A percentile compares a stretch with the other conserved stretches of the same genome.
Conservation (phyloP, 2,797 vertebrate species). For the Hyperoplus immaculatus region DNA sequence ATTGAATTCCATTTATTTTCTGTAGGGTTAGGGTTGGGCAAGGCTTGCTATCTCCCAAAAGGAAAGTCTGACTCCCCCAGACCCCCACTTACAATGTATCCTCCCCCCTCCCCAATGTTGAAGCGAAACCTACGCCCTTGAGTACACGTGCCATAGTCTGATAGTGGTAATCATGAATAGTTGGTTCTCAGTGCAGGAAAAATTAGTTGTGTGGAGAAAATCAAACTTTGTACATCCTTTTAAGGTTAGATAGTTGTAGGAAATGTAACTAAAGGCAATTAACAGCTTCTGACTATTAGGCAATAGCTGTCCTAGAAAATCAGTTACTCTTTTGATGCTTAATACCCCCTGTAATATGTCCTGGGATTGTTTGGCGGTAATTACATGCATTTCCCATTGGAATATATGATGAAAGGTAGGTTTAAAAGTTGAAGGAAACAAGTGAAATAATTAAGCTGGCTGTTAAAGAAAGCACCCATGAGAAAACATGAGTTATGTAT, state of each 20-base stretch:
- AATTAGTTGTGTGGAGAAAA: neutral
- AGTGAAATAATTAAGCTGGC: constrained; percentile 15
- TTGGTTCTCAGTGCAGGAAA: neutral
- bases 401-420: neutral
- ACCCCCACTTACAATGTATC: too few species aligned
- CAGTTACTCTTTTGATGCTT: neutral
- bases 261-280: too few species aligned
- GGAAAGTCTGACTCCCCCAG: too few species aligned
- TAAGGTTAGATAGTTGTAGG: too few species aligned
- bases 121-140: too few species aligned
- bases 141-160: neutral
- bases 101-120: too few species aligned
- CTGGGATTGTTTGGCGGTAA: constrained; percentile 9
- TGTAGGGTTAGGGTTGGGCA: too few species aligned
- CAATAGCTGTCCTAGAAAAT: constrained; percentile 1
- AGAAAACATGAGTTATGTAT: neutral
- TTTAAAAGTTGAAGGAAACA: constrained; percentile 1
- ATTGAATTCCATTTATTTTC: too few species aligned
- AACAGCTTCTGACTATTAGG: too few species aligned
- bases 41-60: too few species aligned
- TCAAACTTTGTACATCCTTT: neutral
- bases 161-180: neutral
- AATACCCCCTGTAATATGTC: neutral
- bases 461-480: constrained; percentile 4
- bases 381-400: constrained; percentile 6